phyloP scores from a whole-genome alignment of 1,140 invertebrate genomes.

The Hycleus cichorii region DNA sequence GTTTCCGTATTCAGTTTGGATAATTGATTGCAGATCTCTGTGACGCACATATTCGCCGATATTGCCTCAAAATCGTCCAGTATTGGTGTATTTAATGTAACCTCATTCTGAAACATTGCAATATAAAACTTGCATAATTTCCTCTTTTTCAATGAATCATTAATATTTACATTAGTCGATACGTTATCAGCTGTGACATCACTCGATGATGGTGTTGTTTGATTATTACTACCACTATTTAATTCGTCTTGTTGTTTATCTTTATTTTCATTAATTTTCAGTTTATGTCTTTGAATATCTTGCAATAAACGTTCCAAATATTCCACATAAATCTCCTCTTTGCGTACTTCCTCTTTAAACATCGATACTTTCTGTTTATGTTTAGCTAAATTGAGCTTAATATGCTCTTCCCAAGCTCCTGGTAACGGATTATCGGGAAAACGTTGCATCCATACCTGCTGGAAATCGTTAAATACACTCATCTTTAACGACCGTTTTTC shows the following conservation, averaged over 20 bases:
- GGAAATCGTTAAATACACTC: slow-evolving; percentile 84
- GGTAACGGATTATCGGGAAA: slow-evolving; percentile 83
- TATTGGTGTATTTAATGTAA: background rate
- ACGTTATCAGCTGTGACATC: slow-evolving; percentile 33
- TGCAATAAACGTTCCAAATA: slow-evolving; percentile 75
- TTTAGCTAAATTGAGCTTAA: slow-evolving; percentile 76
- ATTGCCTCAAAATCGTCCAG: slow-evolving; percentile 20
- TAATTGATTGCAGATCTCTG: slow-evolving; percentile 53
- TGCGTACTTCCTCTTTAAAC: slow-evolving; percentile 75
- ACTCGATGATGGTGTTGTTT: slow-evolving; percentile 21
- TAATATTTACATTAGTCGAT: slow-evolving; percentile 38
- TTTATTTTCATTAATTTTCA: slow-evolving; percentile 29
- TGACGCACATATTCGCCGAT: slow-evolving; percentile 56
- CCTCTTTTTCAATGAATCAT: background rate
- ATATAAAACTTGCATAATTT: background rate
- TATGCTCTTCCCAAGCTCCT: slow-evolving; percentile 85
- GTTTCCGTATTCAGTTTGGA: slow-evolving; percentile 38
- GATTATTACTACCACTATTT: no score
- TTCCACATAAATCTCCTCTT: slow-evolving; percentile 84
- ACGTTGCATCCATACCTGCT: slow-evolving; percentile 77
- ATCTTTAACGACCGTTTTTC: slow-evolving; percentile 43
- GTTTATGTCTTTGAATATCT: slow-evolving; percentile 71
- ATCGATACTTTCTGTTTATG: slow-evolving; percentile 75
- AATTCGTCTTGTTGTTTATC: slow-evolving; percentile 14
- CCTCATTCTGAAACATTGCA: background rate